Conservation (phyloP, 1,140 invertebrate genomes). For the Phymastichus coffea region DNA sequence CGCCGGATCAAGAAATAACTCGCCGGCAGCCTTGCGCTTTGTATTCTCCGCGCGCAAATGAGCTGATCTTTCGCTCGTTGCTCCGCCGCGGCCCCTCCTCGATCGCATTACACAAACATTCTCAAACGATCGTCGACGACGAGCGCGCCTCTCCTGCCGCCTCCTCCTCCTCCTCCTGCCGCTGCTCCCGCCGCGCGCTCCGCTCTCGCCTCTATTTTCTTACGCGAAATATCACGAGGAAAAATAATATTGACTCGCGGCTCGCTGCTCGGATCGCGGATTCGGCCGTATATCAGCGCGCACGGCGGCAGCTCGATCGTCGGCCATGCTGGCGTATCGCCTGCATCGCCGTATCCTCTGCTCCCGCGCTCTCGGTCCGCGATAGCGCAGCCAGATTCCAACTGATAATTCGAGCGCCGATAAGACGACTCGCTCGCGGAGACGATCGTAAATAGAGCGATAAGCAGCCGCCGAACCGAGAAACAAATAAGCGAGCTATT, state of each 20-base stretch:
- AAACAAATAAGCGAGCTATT: slow-evolving; percentile 34
- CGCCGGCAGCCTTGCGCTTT: slow-evolving; percentile 13
- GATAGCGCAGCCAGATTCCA: slow-evolving; percentile 49
- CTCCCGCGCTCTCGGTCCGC: slow-evolving; percentile 41
- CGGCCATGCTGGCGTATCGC: slow-evolving; percentile 34
- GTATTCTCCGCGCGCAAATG: slow-evolving; percentile 22
- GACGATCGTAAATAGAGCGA: slow-evolving; percentile 29
- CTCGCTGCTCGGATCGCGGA: not conserved
- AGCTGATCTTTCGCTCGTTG: slow-evolving; percentile 11
- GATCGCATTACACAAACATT: slow-evolving; percentile 13
- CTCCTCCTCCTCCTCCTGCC: not conserved
- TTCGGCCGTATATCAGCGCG: no score
- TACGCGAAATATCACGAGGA: not conserved
- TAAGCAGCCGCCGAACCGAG: slow-evolving; percentile 26
- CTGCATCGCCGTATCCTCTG: slow-evolving; percentile 37
- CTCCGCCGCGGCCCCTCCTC: not conserved
- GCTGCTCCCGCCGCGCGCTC: no score
- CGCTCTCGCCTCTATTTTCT: not conserved
- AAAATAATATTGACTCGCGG: slow-evolving; percentile 9
- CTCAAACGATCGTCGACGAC: not conserved
- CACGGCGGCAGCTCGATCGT: no score
- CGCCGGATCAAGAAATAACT: slow-evolving; percentile 51
- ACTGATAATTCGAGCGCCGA: slow-evolving; percentile 33
- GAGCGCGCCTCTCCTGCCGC: not conserved
- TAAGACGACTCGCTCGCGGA: slow-evolving; percentile 19